Percentiles rank a stretch among this genome's conserved stretches.
phyloP scores from a whole-genome alignment of 2,113 vertebrate genomes.

The Conger conger region DNA sequence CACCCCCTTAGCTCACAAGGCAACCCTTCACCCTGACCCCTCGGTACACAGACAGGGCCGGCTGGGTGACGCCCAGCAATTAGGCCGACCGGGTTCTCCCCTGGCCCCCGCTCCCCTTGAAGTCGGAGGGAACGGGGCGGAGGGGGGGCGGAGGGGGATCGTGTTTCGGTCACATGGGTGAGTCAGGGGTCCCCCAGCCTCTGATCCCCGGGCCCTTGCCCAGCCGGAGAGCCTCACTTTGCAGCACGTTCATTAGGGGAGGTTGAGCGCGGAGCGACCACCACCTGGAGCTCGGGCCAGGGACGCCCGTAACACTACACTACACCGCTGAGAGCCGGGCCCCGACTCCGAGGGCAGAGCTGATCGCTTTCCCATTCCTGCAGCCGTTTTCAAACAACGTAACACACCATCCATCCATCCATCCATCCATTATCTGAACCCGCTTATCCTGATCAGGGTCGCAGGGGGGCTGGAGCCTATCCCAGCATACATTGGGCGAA shows the following conservation, averaged over 20 bases:
- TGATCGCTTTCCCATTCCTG: not conserved
- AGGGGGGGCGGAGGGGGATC: not conserved
- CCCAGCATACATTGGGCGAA: no score
- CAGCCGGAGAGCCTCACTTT: constrained; percentile 7
- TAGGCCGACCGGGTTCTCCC: not conserved
- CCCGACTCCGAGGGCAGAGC: not conserved
- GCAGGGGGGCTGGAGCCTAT: no score
- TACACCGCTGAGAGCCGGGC: not conserved
- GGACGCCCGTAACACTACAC: not conserved
- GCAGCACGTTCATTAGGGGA: not conserved
- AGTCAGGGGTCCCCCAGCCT: constrained; percentile 16
- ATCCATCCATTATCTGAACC: no score
- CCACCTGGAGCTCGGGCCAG: not conserved
- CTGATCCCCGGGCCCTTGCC: not conserved
- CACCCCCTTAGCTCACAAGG: constrained; percentile 36
- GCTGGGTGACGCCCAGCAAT: constrained; percentile 19
- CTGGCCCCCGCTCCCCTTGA: constrained; percentile 5
- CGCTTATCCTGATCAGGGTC: no score
- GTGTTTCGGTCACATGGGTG: constrained; percentile 19
- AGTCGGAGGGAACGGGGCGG: not conserved
- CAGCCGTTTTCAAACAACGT: not conserved
- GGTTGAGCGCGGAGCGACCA: not conserved
- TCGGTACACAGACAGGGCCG: constrained; percentile 35
- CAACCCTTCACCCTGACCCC: constrained; percentile 48
- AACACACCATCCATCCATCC: no score